Evolutionary conservation across 2,113 vertebrate species (phyloP), one percentile per base, ranked within the genome.

Genomic region (Myocastor coypus): DNA sequence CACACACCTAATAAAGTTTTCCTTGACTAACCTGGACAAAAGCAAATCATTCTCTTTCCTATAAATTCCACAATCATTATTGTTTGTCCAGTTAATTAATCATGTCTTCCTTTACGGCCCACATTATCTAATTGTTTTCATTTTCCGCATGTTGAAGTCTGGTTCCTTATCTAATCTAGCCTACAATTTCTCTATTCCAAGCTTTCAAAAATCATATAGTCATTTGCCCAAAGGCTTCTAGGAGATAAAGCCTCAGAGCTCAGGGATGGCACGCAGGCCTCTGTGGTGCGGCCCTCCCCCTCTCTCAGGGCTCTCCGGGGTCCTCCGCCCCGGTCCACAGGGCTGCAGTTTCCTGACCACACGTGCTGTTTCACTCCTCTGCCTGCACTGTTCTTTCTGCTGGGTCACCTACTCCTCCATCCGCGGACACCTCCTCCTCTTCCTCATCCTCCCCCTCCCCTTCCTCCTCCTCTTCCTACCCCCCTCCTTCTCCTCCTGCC

Each of bases 71-170:
- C 28, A 87, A 30, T 91, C 28, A 26, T 64, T 11, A 59, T 9
- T 93, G 42, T 88, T 34, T 91, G 14, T 34, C 55, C 22, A 83
- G 57, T 57, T 75, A 92, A 64, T 91, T 87, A 87, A 95, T 78
- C 20, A 91, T 24, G 37, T 61, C 52, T 22, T 94, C 10, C 20
- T 92, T 82, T 68, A 89, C 77, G 66, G 66, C 3, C 22, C 85
- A 93, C 32, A 69, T 92, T 92, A 88, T 7, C 61, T 92, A 94
- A 77, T 86, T 83, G 77, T 87, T 83, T 94, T 80, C 66, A 1
- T 95, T 95, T 85, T 63, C 66, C 19, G 22, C 59, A 64, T 66
- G 20, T 37, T 85, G 77, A 87, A 68, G 14, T 86, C 37, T 89
- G 52, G 42, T 80, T 96, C 95, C 66, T 82, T 57, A 50, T 40